phyloP scores from a whole-genome alignment of 2,113 vertebrate species.

The Epinephelus cyanopodus region DNA sequence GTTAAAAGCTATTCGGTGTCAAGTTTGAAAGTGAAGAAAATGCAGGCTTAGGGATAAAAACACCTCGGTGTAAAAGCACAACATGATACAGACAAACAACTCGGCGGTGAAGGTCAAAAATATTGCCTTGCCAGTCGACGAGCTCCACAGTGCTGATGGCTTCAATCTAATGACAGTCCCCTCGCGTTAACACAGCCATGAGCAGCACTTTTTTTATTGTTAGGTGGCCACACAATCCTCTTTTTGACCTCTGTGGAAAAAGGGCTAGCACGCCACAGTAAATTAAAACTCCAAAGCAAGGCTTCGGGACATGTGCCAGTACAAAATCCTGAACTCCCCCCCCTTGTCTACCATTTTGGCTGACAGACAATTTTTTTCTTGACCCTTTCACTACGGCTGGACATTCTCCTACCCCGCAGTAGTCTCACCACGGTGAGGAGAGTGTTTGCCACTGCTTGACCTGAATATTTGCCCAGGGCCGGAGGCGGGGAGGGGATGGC shows the following conservation, averaged over 20 bases:
- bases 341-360: constrained; percentile 54
- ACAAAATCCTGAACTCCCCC: constrained; percentile 48
- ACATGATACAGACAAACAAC: constrained; percentile 73
- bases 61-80: constrained; percentile 65
- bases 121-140: constrained; percentile 78
- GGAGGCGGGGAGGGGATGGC: constrained; percentile 51
- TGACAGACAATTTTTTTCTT: constrained; percentile 24
- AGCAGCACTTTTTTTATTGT: constrained; percentile 62
- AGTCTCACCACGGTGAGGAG: constrained; percentile 33
- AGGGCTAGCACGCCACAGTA: constrained; percentile 53
- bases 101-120: constrained; percentile 73
- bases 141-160: constrained; percentile 74
- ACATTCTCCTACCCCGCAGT: constrained; percentile 47
- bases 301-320: constrained; percentile 61
- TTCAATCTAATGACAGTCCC: constrained; percentile 62
- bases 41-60: constrained; percentile 60
- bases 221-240: constrained; percentile 58
- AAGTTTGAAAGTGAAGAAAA: constrained; percentile 57
- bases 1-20: constrained; percentile 51
- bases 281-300: constrained; percentile 65
- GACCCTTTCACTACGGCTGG: constrained; percentile 12
- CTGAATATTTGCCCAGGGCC: constrained; percentile 85
- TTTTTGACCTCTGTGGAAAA: constrained; percentile 69
- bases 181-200: constrained; percentile 52
- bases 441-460: constrained; percentile 82